A percentile compares a stretch with the other conserved stretches of the same genome.
Evolutionary conservation across 2,797 vertebrate genomes (phyloP).

Genomic region (Sorex maritimensis): DNA sequence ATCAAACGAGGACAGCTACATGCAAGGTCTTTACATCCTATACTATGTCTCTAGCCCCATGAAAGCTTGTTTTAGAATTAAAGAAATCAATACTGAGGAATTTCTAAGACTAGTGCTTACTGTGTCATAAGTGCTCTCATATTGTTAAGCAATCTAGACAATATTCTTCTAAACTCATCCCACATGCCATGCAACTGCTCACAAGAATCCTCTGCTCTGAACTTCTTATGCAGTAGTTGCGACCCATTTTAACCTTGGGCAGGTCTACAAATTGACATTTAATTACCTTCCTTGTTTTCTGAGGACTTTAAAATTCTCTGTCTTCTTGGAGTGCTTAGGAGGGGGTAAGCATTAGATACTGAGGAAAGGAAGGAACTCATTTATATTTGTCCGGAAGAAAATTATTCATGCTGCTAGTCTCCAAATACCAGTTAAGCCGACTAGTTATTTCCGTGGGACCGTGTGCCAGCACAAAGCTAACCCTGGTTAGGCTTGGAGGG

Average conservation of each 20-base stretch:
- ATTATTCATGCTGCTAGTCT: not conserved
- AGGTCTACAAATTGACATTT: conserved; percentile 16
- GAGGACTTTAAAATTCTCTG: conserved; percentile 31
- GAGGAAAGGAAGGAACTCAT: conserved; percentile 30
- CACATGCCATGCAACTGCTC: not conserved
- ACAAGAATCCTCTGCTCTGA: not conserved
- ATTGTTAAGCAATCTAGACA: not conserved
- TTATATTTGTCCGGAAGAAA: not conserved
- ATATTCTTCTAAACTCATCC: not conserved
- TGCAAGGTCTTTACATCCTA: not conserved
- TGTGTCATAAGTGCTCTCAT: not conserved
- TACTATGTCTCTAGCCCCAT: not conserved
- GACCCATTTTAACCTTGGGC: not conserved
- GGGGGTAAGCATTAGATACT: not conserved
- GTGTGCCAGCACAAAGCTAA: not conserved
- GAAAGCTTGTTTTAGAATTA: conserved; percentile 27
- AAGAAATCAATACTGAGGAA: conserved; percentile 27
- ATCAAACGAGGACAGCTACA: not conserved
- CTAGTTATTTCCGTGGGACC: not conserved
- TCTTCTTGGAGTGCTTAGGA: not conserved
- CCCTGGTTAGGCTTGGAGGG: not conserved
- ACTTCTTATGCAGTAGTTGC: not conserved
- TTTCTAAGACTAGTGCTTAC: not conserved
- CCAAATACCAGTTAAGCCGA: conserved; percentile 21
- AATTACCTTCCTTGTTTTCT: conserved; percentile 31